Evolutionary conservation across 1,140 invertebrate genomes (phyloP), one percentile per base, ranked within the genome.

Genomic region (Phenacoccus solenopsis): DNA sequence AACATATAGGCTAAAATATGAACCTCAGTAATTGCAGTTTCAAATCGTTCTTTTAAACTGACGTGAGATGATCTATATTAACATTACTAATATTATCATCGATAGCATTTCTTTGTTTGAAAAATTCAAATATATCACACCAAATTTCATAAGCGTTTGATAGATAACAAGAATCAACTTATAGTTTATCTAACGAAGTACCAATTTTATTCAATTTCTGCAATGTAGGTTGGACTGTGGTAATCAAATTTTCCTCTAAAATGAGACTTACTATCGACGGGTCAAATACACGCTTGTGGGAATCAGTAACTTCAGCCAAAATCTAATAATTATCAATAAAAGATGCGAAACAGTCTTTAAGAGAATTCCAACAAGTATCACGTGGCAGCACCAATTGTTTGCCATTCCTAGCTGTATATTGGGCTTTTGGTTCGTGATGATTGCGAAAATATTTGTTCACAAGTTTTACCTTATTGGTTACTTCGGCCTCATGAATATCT

Each of bases 171-270:
- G 5, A 9, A n/a, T 59, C 22, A 24, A 7, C 22, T 59, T 59
- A n/a, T 20, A 24, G 7, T 59, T 59, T 59, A n/a, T 59, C 57
- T 7, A 59, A 24, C n/a, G 57, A n/a, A 59, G n/a, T 24, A 59
- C n/a, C n/a, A 20, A 59, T 59, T 59, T 59, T 59, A 69, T 69
- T 69, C n/a, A 21, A n/a, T 69, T 69, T 69, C 21, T 35, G 30
- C 4, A 32, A 4, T 21, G 32, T 32, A 35, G 28, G 28, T 32
- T n/a, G 20, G 13, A 68, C 28, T 12, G 16, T n/a, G 9, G 28
- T 10, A 24, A 68, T 68, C 13, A 10, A 32, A 32, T n/a, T 12
- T 21, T 68, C 67, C 30, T 32, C 30, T 13, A 32, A 32, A 35
- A 68, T 32, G 9, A 28, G 27, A 28, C 27, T 12, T 12, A 28